Percentiles rank a stretch among this genome's conserved stretches.
These are phyloP conservation scores for Bimastos eiseni DNA, from an alignment of 2,888 invertebrate genomes.

Conservation along the genomic window DNA sequence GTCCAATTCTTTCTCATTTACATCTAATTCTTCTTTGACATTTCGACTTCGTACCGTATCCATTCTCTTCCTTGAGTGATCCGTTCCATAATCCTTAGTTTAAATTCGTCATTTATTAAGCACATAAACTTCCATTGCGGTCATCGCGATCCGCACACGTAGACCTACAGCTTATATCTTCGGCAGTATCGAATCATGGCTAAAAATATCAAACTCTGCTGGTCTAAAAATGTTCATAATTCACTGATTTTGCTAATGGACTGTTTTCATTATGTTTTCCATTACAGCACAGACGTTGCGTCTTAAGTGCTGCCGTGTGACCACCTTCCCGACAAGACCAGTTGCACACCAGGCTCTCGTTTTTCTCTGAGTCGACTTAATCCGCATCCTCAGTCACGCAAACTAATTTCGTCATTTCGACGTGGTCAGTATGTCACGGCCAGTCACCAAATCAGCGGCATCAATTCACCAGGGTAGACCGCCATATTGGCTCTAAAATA, in stretches of 20 bases:
- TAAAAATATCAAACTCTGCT: background rate
- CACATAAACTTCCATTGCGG: background rate
- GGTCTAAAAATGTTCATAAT: background rate
- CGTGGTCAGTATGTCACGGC: background rate
- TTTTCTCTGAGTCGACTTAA: background rate
- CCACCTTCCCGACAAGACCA: no score
- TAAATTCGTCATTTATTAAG: no score
- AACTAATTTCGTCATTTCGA: background rate
- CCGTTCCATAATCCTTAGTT: no score
- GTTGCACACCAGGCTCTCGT: background rate
- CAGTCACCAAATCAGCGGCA: background rate
- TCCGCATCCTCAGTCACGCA: background rate
- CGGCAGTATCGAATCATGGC: background rate
- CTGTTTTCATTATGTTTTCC: background rate
- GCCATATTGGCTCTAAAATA: background rate
- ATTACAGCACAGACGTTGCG: background rate
- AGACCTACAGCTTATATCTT: background rate
- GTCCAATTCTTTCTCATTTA: background rate
- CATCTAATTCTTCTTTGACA: background rate
- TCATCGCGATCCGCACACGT: background rate
- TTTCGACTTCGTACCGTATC: background rate
- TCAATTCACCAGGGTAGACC: background rate
- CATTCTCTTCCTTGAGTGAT: background rate
- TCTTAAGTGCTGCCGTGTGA: background rate
- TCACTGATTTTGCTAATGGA: background rate